Evolutionary conservation across 2,888 invertebrate genomes (phyloP).

Genomic region (Melieria omissa): DNA sequence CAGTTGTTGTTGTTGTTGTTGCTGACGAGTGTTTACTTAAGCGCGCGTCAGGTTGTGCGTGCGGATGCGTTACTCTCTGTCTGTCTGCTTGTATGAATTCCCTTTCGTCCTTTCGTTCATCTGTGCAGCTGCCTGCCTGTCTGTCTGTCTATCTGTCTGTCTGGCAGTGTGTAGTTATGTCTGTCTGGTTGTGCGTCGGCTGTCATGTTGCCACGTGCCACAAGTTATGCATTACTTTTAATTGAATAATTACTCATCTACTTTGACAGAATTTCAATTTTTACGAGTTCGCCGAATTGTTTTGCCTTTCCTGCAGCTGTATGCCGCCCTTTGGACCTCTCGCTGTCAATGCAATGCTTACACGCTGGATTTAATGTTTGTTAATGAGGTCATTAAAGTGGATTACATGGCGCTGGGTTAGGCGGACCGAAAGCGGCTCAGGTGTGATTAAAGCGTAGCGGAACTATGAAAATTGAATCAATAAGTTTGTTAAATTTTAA

Average conservation of each 20-base stretch:
- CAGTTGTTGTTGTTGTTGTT: constrained; percentile 9
- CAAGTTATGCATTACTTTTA: constrained; percentile 48
- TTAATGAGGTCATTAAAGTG: too few species aligned
- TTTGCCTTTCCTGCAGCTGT: too few species aligned
- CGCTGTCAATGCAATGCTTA: too few species aligned
- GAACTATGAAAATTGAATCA: too few species aligned
- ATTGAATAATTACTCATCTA: constrained; percentile 57
- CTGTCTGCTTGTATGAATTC: too few species aligned
- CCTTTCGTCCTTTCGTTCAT: background rate
- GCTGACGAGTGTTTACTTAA: background rate
- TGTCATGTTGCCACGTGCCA: constrained; percentile 43
- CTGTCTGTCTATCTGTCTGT: background rate
- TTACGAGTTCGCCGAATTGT: constrained; percentile 11
- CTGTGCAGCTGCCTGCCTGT: constrained; percentile 4
- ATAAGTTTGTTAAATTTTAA: too few species aligned
- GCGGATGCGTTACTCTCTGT: constrained; percentile 6
- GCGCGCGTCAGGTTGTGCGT: constrained; percentile 13
- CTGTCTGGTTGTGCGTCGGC: background rate
- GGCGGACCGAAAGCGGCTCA: too few species aligned
- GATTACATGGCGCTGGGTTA: too few species aligned
- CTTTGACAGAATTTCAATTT: constrained; percentile 47
- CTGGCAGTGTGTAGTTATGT: background rate
- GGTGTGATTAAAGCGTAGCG: too few species aligned
- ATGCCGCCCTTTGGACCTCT: too few species aligned
- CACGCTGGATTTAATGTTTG: too few species aligned